Evolutionary conservation across 2,113 vertebrate genomes (phyloP), one percentile per base, ranked within the genome.

Genomic region (Poeciliopsis occidentalis): DNA sequence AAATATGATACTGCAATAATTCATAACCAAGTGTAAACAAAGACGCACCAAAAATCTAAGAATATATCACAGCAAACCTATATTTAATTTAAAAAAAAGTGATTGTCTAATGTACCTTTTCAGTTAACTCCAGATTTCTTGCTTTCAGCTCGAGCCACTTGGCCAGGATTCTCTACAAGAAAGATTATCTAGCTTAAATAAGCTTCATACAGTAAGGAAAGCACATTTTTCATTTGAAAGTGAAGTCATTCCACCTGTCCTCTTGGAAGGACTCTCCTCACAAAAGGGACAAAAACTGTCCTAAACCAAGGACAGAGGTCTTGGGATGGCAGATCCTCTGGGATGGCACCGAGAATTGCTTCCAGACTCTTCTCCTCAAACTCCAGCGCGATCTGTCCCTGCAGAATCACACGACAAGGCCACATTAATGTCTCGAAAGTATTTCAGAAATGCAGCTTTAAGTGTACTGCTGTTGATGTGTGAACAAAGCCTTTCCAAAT

Each of bases 91-190:
- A 4, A 17, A 32, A 34, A 13, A 3, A 15, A 41, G 3, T 31
- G 5, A n/a, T 54, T 12, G 15, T 22, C 26, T 19, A 1, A 0
- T 80, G 89, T 94, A 98, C 98, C 96, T 98, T 99, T 84, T 98
- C 97, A 24, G 94, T 99, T 83, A 99, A 81, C 87, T 99, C 98
- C 74, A 99, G 93, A 81, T 96, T 96, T 85, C 97, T 94, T 29
- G 95, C 95, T 73, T 94, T 91, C 86, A 97, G 95, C 73, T 99
- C 97, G 32, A 99, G 91, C 98, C 98, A 99, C 75, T 94, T 95
- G 15, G 96, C 96, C 80, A 99, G 83, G 77, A 94, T 94, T 94
- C 92, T 96, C 98, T 99, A 85, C 32, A 81, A 84, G 4, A 64
- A 76, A 3, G 80, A 37, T 67, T 6, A 13, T 34, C 37, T 69